Evolutionary conservation across 2,797 vertebrate species (phyloP).

Genomic region (Petrocephalus schoutedeni): DNA sequence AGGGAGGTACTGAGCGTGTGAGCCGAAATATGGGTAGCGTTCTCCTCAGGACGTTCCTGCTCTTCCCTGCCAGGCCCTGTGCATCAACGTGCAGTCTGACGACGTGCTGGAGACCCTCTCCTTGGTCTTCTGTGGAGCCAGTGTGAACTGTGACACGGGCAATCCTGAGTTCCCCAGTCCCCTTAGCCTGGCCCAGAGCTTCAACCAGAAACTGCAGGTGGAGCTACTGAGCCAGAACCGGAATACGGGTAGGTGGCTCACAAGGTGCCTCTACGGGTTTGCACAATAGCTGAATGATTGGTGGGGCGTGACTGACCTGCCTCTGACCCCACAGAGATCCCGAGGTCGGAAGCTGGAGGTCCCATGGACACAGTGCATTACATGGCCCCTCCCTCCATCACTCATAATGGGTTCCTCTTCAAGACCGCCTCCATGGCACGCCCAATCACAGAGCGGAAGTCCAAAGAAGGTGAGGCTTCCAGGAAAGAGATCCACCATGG

Average conservation of each 20-base stretch:
- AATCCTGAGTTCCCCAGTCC: conserved; percentile 64
- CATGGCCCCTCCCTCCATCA: conserved; percentile 64
- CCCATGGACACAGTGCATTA: conserved; percentile 65
- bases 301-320: background rate
- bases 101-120: conserved; percentile 86
- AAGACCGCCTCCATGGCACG: conserved; percentile 83
- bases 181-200: conserved; percentile 67
- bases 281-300: background rate
- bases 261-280: background rate
- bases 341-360: conserved; percentile 58
- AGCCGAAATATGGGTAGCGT: background rate
- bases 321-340: conserved; percentile 60
- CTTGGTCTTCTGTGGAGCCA: conserved; percentile 86
- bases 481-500: background rate
- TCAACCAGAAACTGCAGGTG: conserved; percentile 77
- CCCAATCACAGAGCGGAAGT: conserved; percentile 71
- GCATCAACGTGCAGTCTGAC: conserved; percentile 76
- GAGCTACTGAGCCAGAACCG: conserved; percentile 82
- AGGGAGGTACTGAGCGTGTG: background rate
- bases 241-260: conserved; percentile 67
- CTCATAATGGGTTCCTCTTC: conserved; percentile 82
- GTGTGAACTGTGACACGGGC: conserved; percentile 72
- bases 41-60: background rate
- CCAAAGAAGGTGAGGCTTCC: conserved; percentile 69
- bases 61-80: conserved; percentile 69